These are phyloP conservation scores for Drosophila paramelanica DNA, from an alignment of 2,888 invertebrate genomes.

Conservation along the genomic window DNA sequence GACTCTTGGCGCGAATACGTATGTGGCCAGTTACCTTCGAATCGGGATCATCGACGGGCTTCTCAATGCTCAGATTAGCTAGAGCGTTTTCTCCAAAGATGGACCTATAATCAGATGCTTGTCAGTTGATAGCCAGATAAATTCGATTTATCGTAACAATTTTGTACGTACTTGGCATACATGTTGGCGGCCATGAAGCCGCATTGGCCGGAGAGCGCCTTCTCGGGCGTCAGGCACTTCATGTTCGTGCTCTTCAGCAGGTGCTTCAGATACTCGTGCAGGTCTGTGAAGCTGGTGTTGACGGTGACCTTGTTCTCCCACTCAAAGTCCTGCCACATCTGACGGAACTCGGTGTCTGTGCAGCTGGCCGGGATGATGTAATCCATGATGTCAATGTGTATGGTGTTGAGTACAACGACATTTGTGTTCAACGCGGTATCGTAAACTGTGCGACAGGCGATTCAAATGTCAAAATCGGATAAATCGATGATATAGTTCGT, in stretches of 20 bases:
- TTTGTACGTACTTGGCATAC: conserved; percentile 90
- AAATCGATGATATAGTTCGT: too few relatives aligned
- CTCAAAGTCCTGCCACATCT: conserved; percentile 99
- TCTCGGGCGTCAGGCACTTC: conserved; percentile 99
- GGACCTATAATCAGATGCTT: conserved; percentile 86
- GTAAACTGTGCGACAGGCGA: conserved; percentile 89
- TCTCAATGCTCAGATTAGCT: conserved; percentile 99
- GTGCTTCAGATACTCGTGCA: conserved; percentile 96
- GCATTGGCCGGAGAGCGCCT: conserved; percentile 98
- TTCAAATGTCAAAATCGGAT: background rate
- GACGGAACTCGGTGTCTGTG: conserved; percentile 97
- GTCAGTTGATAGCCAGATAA: background rate
- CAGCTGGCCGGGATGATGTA: conserved; percentile 98
- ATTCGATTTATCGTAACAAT: too few relatives aligned
- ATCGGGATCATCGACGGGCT: conserved; percentile 93
- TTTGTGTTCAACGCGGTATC: conserved; percentile 92
- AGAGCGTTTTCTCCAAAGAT: conserved; percentile 99
- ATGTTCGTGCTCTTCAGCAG: conserved; percentile 98
- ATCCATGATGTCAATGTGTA: conserved; percentile 99
- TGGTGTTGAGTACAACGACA: conserved; percentile 99
- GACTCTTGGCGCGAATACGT: conserved; percentile 98
- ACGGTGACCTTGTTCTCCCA: conserved; percentile 99
- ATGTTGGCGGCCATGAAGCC: conserved; percentile 99
- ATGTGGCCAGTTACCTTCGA: conserved; percentile 98
- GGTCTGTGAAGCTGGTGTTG: conserved; percentile 95